Evolutionary conservation across 2,113 vertebrate genomes (phyloP).

Genomic region (Dromiciops gliroides): DNA sequence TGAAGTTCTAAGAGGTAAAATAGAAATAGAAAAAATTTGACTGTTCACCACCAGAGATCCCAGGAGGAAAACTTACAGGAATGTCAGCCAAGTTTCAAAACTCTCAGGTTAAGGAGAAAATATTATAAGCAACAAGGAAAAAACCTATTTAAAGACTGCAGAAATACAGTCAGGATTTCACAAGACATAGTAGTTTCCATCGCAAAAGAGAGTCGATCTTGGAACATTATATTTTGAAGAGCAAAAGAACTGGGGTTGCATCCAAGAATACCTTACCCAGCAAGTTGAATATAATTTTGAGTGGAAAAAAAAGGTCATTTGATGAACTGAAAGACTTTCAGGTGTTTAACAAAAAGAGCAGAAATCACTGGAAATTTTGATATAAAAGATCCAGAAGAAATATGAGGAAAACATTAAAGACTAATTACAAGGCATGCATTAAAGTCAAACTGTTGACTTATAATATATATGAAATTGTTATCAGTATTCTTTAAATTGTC

Average conservation of each 20-base stretch:
- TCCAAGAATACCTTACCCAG: not conserved
- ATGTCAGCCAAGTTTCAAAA: not conserved
- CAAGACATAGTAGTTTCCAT: not conserved
- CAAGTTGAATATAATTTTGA: not conserved
- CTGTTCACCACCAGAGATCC: not conserved
- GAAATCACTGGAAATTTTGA: not conserved
- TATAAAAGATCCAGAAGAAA: not conserved
- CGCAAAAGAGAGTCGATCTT: not conserved
- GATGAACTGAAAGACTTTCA: no score
- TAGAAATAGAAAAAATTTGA: not conserved
- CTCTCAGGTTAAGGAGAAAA: not conserved
- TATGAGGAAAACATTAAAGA: not conserved
- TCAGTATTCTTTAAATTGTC: no score
- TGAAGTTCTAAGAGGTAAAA: not conserved
- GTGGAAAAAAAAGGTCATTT: not conserved
- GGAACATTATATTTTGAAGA: not conserved
- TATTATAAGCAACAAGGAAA: not conserved
- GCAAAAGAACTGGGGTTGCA: not conserved
- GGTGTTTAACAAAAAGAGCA: not conserved
- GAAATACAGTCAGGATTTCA: not conserved
- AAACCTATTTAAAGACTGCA: not conserved
- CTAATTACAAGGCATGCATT: no score
- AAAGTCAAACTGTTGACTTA: no score
- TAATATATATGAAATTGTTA: no score
- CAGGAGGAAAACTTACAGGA: not conserved